Conservation (phyloP, 2,888 invertebrate species). For the Onchidella celtica region DNA sequence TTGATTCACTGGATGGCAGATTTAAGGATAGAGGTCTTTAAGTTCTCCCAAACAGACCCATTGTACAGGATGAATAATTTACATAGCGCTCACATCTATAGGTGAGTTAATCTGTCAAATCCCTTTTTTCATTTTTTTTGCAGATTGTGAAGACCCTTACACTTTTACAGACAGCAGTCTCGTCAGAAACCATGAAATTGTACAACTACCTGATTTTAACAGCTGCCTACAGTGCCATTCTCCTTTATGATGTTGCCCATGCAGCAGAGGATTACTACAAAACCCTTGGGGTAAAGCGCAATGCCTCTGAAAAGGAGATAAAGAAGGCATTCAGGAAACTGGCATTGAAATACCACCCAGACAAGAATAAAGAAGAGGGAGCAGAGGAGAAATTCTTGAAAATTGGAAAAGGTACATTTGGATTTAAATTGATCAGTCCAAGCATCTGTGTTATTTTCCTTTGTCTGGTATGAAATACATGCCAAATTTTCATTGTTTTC, state of each 20-base stretch:
- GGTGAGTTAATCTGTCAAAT: too few species aligned
- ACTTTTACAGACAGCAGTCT: too few species aligned
- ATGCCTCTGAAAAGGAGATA: constrained; percentile 81
- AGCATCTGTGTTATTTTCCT: neutral
- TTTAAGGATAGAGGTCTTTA: too few species aligned
- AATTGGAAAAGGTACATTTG: constrained; percentile 81
- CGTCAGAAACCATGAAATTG: constrained; percentile 39
- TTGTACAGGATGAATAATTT: too few species aligned
- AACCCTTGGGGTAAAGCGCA: constrained; percentile 80
- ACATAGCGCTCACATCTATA: too few species aligned
- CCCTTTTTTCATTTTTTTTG: too few species aligned
- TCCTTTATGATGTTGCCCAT: constrained; percentile 22
- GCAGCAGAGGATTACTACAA: constrained; percentile 81
- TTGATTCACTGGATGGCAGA: too few species aligned
- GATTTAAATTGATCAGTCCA: neutral
- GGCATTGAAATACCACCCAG: constrained; percentile 82
- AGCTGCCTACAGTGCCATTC: neutral
- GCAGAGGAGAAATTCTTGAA: constrained; percentile 82
- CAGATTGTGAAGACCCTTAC: too few species aligned
- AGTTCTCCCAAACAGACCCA: too few species aligned
- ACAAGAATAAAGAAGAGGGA: constrained; percentile 81
- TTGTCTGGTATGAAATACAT: neutral
- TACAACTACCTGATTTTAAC: neutral
- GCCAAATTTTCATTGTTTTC: too few species aligned
- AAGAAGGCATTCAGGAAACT: constrained; percentile 82